Evolutionary conservation across 2,888 invertebrate genomes (phyloP).

Genomic region (Cinara cedri): DNA sequence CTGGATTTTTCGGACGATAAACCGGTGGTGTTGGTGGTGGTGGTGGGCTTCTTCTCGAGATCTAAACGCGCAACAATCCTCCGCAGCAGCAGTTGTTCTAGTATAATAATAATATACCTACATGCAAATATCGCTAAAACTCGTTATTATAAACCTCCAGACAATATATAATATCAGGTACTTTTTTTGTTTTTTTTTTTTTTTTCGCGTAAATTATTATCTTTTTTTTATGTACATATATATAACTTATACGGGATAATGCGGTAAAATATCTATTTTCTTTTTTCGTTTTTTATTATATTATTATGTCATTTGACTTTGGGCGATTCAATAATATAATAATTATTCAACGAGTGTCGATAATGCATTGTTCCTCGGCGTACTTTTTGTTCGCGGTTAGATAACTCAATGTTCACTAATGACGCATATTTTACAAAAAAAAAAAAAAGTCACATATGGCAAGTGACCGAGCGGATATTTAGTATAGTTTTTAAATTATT

Average conservation of each 20-base stretch:
- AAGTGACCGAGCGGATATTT: not conserved
- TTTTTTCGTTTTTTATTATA: not conserved
- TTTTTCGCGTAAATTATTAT: no score
- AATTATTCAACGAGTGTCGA: no score
- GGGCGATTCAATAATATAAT: no score
- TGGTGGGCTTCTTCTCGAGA: no score
- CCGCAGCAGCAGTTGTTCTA: no score
- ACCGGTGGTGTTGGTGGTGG: no score
- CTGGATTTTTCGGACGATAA: no score
- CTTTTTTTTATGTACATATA: not conserved
- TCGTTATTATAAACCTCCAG: not conserved
- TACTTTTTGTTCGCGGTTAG: not conserved
- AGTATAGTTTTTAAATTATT: not conserved
- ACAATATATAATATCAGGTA: not conserved
- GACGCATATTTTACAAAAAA: slow-evolving; percentile 9
- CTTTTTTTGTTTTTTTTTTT: not conserved
- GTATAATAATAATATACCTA: no score
- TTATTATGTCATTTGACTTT: no score
- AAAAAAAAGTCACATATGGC: not conserved
- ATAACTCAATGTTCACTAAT: slow-evolving; percentile 13
- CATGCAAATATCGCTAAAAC: not conserved
- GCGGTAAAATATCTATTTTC: not conserved
- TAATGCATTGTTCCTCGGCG: no score
- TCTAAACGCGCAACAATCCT: no score
- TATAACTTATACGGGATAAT: not conserved